These are phyloP conservation scores for Athene noctua DNA, from an alignment of 2,113 vertebrate genomes.

Conservation along the genomic window DNA sequence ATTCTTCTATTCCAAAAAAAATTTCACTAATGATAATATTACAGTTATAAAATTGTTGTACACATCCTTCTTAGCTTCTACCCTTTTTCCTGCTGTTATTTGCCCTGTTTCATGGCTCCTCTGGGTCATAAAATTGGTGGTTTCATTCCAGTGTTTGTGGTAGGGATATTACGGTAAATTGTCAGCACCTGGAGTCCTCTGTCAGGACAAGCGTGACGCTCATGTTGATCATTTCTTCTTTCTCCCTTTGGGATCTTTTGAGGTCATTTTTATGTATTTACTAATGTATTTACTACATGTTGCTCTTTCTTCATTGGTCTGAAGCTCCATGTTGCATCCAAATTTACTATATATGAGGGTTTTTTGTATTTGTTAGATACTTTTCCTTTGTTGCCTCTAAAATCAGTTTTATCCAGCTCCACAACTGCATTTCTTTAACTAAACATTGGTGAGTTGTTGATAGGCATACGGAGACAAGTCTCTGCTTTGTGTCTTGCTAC, in stretches of 20 bases:
- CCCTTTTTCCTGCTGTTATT: neutral
- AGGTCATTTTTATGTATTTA: neutral
- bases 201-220: rapidly evolving
- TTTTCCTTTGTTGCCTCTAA: neutral
- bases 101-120: neutral
- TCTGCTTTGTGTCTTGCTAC: neutral
- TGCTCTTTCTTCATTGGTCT: neutral
- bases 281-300: neutral
- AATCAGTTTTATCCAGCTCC: neutral
- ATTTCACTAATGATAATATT: neutral
- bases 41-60: neutral
- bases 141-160: neutral
- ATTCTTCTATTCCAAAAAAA: neutral
- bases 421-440: neutral
- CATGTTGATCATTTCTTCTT: rapidly evolving
- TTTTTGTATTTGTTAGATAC: neutral
- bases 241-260: neutral
- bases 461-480: neutral
- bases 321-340: rapidly evolving
- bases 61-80: neutral
- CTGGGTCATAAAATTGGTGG: neutral
- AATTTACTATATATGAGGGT: rapidly evolving
- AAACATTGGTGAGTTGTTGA: neutral
- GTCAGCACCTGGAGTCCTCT: neutral
- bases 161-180: neutral